Conservation (phyloP, 2,888 invertebrate genomes). For the Subacronicta megacephala region DNA sequence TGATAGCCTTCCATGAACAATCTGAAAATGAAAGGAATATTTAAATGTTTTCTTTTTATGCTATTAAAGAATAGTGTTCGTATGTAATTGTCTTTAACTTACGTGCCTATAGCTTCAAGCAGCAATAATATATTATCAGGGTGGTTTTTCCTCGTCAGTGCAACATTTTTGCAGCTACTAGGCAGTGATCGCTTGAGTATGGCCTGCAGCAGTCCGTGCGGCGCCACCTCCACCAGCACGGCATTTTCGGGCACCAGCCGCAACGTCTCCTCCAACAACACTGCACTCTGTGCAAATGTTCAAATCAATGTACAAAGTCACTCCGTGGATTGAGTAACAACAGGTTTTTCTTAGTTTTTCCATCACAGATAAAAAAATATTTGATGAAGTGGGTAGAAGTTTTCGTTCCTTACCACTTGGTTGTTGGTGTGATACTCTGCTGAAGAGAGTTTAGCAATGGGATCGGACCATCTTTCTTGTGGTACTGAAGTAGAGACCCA, state of each 20-base stretch:
- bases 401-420: slow-evolving; percentile 89
- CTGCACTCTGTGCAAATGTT: slow-evolving; percentile 63
- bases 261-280: slow-evolving; percentile 94
- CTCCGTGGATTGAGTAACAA: too few species aligned
- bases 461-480: slow-evolving; percentile 64
- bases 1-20: slow-evolving; percentile 93
- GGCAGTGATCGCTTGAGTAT: slow-evolving; percentile 92
- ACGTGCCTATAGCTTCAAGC: slow-evolving; percentile 86
- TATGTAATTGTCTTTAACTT: slow-evolving; percentile 39
- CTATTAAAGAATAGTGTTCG: too few species aligned
- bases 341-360: too few species aligned
- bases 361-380: too few species aligned
- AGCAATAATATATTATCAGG: slow-evolving; percentile 89
- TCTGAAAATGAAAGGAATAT: slow-evolving; percentile 78
- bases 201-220: slow-evolving; percentile 94
- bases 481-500: slow-evolving; percentile 96
- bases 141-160: slow-evolving; percentile 92
- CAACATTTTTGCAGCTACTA: slow-evolving; percentile 90
- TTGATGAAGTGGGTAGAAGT: too few species aligned
- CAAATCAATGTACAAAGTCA: too few species aligned
- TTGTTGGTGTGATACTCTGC: slow-evolving; percentile 96
- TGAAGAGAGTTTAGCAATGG: slow-evolving; percentile 87
- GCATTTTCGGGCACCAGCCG: slow-evolving; percentile 93
- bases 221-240: slow-evolving; percentile 95
- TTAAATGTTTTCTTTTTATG: too few species aligned